Evolutionary conservation across 1,140 invertebrate genomes (phyloP).

Genomic region (Andricus grossulariae): DNA sequence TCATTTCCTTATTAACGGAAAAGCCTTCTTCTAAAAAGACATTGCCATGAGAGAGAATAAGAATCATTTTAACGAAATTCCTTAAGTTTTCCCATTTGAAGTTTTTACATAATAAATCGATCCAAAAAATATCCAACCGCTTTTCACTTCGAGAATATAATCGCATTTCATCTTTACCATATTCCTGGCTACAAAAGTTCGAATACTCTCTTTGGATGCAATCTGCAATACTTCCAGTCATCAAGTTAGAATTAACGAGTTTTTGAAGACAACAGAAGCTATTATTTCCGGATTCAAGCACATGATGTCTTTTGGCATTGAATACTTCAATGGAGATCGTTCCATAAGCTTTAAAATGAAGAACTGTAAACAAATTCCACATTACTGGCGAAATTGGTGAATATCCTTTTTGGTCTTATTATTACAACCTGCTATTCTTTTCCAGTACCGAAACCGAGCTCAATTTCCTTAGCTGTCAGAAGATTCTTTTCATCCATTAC

Average conservation of each 20-base stretch:
- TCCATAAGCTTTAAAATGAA: no score
- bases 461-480: no score
- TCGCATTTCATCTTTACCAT: background rate
- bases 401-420: conserved; percentile 1
- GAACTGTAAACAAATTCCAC: background rate
- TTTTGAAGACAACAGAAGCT: no score
- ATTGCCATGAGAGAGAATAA: no score
- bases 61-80: background rate
- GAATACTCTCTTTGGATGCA: no score
- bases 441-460: no score
- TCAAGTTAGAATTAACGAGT: no score
- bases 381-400: background rate
- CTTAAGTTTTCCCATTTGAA: background rate
- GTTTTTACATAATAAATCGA: background rate
- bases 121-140: background rate
- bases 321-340: background rate
- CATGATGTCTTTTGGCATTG: no score
- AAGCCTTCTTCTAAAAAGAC: background rate
- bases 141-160: background rate
- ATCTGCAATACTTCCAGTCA: background rate
- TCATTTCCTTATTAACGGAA: background rate
- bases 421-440: background rate
- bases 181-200: background rate
- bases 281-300: no score
- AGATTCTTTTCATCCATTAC: no score